Evolutionary conservation across 2,113 vertebrate species (phyloP), one percentile per base, ranked within the genome.

Genomic region (Spheniscus mendiculus): DNA sequence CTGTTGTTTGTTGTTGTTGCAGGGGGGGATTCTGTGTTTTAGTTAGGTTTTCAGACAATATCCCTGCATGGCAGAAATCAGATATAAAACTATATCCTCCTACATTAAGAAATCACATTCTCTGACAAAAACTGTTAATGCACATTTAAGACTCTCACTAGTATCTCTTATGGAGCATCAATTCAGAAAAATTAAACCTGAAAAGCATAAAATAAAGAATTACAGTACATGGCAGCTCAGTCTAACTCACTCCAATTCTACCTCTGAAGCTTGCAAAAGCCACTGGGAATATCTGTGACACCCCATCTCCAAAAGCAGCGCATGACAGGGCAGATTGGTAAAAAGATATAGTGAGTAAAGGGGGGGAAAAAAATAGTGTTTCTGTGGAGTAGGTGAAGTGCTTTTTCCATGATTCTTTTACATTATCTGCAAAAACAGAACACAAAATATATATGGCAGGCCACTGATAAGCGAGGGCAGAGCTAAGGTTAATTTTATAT

Each of bases 231-330:
- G 93, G 95, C 91, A 96, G 85, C 62, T 93, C 71, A 94, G 93
- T 67, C 74, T 96, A 96, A 83, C 85, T 96, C 70, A 50, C 42
- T 96, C 52, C 76, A 74, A 10, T 74, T 90, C 71, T 90, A 94
- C 53, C 66, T 83, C 78, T 91, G n/a, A 72, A 81, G 87, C 67
- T 58, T 87, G 76, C 63, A 95, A 83, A 96, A 95, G 55, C 93
- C 89, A 87, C 66, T 90, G 93, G 93, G 95, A 95, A 80, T 97
- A 94, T 80, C 79, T 83, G 58, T 97, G 95, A 96, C 95, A 94
- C 87, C 44, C 67, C 74, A 55, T 93, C 84, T 93, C 85, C 92
- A 93, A 94, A 91, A 86, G 78, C 66, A 87, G 71, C 10, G 20
- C 65, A 82, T 67, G 89, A 93, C 72, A 94, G 85, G 74, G 42